Evolutionary conservation across 2,888 invertebrate species (phyloP).

Genomic region (Drosophila picticornis): DNA sequence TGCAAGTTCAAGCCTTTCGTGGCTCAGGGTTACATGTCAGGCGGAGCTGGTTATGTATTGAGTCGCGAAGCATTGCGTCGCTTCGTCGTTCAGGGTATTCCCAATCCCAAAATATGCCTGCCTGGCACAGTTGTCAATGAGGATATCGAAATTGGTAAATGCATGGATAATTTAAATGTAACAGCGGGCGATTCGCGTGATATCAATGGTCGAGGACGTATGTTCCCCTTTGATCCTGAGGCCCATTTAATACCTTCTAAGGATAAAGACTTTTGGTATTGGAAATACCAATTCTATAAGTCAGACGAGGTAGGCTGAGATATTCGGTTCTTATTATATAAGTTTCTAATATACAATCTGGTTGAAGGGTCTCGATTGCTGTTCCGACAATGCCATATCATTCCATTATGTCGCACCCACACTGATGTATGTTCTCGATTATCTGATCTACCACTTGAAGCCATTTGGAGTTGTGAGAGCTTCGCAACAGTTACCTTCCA

Average conservation of each 20-base stretch:
- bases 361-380: neutral
- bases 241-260: neutral
- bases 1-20: neutral
- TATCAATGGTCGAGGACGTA: slow-evolving; percentile 52
- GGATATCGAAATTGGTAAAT: slow-evolving; percentile 85
- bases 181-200: slow-evolving; percentile 95
- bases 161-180: slow-evolving; percentile 88
- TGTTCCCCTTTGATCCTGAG: neutral
- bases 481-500: neutral
- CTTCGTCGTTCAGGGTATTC: slow-evolving; percentile 1
- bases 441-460: slow-evolving; percentile 1
- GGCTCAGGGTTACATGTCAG: slow-evolving; percentile 4
- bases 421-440: slow-evolving; percentile 1
- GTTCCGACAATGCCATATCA: slow-evolving; percentile 1
- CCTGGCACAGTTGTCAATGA: neutral
- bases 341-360: neutral
- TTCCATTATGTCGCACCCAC: neutral
- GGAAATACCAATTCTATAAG: neutral
- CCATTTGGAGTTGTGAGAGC: neutral
- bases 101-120: neutral
- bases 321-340: neutral
- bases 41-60: slow-evolving; percentile 5
- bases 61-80: slow-evolving; percentile 9
- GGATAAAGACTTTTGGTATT: neutral
- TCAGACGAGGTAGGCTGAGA: neutral